Base-by-base conservation (phyloP, 2,888 invertebrate genomes). In the Petrolisthes manimaculis region DNA sequence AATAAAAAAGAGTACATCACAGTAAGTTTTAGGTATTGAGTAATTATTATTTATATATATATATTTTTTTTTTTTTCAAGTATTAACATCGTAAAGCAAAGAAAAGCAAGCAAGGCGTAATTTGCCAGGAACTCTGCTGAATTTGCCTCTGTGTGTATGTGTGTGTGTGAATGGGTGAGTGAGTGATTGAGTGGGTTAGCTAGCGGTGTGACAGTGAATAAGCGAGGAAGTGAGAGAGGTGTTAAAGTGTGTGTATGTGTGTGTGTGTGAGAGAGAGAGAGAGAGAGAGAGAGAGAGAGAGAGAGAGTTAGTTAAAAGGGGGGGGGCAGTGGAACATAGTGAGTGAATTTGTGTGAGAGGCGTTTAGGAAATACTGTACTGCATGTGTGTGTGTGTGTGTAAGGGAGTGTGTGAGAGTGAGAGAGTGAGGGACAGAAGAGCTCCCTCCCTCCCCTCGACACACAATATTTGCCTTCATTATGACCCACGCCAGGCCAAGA, bases 401-500 rank as follows among this genome's bases (percentile, higher is more conserved):
- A 54, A 21, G 74, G 37, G 54, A 21, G 53, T 55, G 24, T 67
- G 77, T 56, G 53, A 84, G 53, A 51, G 71, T 51, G 71, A 51
- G 14, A 51, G 54, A n/a, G 55, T n/a, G 71, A 74, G 51, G 71
- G 24, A 54, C 61, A 18, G 37, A n/a, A 53, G 14, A 24, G 71
- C 51, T 9, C 12, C 79, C 54, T 53, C 79, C 53, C 56, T n/a
- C 37, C 9, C 69, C 77, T 51, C 55, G 69, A 83, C 86, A 87
- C 79, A 83, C 78, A 83, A 79, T 87, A 87, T 87, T 87, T 82
- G 55, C 79, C 78, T 83, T 86, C 86, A 86, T 87, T 83, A 87
- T 83, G 79, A 83, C 83, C 83, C 79, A 78, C 83, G 79, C 86
- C 86, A 67, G 69, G 61, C 67, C 37, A 88, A 88, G 88, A 88